Base-by-base conservation (phyloP, 2,113 vertebrate species). In the Chaetops frenatus region DNA sequence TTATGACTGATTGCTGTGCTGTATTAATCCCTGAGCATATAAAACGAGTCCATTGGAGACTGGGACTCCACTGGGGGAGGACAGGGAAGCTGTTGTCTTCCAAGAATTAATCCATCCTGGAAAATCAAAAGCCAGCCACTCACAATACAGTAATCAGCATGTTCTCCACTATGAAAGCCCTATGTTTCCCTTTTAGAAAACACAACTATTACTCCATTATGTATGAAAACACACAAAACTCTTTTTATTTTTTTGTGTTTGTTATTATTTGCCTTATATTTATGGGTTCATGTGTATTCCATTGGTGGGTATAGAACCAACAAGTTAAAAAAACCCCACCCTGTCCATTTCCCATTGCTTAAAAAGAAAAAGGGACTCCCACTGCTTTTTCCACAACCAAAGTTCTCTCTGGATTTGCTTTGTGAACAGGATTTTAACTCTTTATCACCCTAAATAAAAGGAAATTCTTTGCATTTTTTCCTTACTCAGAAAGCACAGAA, bases 131-230 rank as follows among this genome's bases (percentile, higher is more conserved):
- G 98, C 98, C 98, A 99, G 98, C 96, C 96, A 95, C 98, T 98
- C 96, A 99, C 98, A 98, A 98, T 98, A 98, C 98, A 97, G 98
- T 98, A 98, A 98, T 98, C 98, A 97, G 98, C 98, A 92, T 98
- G 98, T 98, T 99, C 98, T 98, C 73, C 98, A 93, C 97, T 97
- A 60, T 97, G 98, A 98, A 97, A 98, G 98, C 95, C 96, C 95
- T 92, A 90, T 79, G 56, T 91, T 97, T 97, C 97, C 97, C 97
- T 97, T 97, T 98, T 97, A 98, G 98, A 98, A 98, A 98, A 98
- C 97, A 98, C 96, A 96, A 93, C 96, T 90, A 95, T 97, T 97
- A 95, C 94, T 95, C 95, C 95, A 94, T 95, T 98, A 98, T 97
- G 73, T 78, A 72, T 84, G 65, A 86, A 90, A 95, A 93, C 54